Conservation (phyloP, 2,113 vertebrate species). For the Pan troglodytes region NHGRI_mPanTro3-v2.1_pri NC_086015.1:142820001-142820500, state of each 20-base stretch:
- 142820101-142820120: conserved; percentile 56
- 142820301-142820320: background rate
- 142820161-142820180: conserved; percentile 50
- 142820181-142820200: conserved; percentile 57
- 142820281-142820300: conserved; percentile 17
- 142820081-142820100: conserved; percentile 65
- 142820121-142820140: conserved; percentile 63
- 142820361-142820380: background rate
- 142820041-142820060: background rate
- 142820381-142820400: background rate
- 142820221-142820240: conserved; percentile 58
- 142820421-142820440: background rate
- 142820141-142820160: conserved; percentile 61
- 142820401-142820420: background rate
- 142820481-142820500: background rate
- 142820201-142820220: conserved; percentile 44
- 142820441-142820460: too few relatives aligned
- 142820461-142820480: background rate
- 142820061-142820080: conserved; percentile 57
- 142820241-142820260: conserved; percentile 8
- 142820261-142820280: conserved; percentile 19
- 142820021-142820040: background rate
- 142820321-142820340: conserved; percentile 26
- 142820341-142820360: conserved; percentile 18
- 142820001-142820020: background rate